phyloP scores from a whole-genome alignment of 2,113 vertebrate species.

The Telmatochromis bifrenatus region DNA sequence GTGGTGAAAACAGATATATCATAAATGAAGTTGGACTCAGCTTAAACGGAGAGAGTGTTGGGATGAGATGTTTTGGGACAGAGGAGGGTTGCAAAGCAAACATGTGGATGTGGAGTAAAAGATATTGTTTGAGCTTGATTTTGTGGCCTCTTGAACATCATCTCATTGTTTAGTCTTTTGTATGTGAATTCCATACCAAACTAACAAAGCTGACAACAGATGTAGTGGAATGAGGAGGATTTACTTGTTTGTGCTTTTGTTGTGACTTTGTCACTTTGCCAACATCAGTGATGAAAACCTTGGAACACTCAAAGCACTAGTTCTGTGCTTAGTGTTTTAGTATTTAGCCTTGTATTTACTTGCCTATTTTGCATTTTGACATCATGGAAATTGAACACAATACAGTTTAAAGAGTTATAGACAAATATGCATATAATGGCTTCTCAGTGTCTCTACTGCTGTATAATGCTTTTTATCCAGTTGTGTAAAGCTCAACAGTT shows the following conservation, averaged over 20 bases:
- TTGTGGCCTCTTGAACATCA: not conserved
- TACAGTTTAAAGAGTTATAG: not conserved
- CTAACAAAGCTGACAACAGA: not conserved
- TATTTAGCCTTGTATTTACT: not conserved
- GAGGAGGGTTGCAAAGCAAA: not conserved
- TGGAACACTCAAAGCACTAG: not conserved
- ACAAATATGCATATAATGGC: not conserved
- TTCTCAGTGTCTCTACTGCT: not conserved
- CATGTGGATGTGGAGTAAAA: not conserved
- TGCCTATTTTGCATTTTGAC: not conserved
- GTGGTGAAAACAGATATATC: not conserved
- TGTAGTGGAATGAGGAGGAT: not conserved
- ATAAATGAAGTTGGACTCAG: not conserved
- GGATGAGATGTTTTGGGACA: not conserved
- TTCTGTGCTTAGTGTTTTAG: not conserved
- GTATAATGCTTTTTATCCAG: not conserved
- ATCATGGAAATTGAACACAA: not conserved
- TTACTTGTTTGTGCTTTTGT: not conserved
- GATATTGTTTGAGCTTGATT: not conserved
- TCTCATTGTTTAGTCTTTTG: not conserved
- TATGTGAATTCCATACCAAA: not conserved
- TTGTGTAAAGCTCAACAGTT: not conserved
- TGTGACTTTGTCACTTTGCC: not conserved
- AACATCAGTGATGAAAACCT: not conserved
- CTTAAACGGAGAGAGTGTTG: not conserved